Evolutionary conservation across 2,797 vertebrate genomes (phyloP), one percentile per base, ranked within the genome.

Genomic region (Cryptoblepharus egeriae): DNA sequence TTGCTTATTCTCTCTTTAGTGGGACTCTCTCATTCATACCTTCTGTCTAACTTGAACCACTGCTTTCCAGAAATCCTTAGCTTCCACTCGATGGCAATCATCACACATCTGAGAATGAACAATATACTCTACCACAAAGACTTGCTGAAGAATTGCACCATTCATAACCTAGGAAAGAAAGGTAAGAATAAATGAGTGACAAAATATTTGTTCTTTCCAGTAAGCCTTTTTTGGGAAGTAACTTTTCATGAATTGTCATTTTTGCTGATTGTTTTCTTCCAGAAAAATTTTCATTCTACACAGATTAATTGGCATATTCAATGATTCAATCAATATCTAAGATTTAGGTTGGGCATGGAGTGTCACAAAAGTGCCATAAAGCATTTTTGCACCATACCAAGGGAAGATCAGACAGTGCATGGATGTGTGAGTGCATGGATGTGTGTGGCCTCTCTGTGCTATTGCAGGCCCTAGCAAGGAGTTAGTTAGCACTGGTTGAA

Each of bases 1-100:
- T 28, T 32, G 30, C 16, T 68, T 42, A 6, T 39, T 37, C 35
- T 69, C 22, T n/a, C 18, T 13, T 42, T 58, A 9, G n/a, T 32
- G 28, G 57, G 10, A 2, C 12, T 84, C 35, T 75, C 49, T 18
- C 26, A 64, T 4, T n/a, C 22, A 77, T 92, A 99, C 98, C 97
- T 99, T 99, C 91, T 99, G 99, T 75, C 99, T 95, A 77, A 99
- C 96, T 96, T 99, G 98, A 87, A 99, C 97, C 16, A 99, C 98
- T 4, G 98, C 97, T 83, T 99, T 99, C 99, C 98, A 99, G 94
- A 97, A 99, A 94, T 99, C 99, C 87, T 99, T 99, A 75, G 98
- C 99, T 94, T 99, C 98, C 75, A 99, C 97, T 79, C 99, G 97
- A 39, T 99, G 99, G 91, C 99, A 99, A 91, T 99, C 98, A 71